A percentile compares a stretch with the other conserved stretches of the same genome.
These are phyloP conservation scores for Galerucella pusilla DNA, from an alignment of 2,888 invertebrate species.

Conservation along the genomic window DNA sequence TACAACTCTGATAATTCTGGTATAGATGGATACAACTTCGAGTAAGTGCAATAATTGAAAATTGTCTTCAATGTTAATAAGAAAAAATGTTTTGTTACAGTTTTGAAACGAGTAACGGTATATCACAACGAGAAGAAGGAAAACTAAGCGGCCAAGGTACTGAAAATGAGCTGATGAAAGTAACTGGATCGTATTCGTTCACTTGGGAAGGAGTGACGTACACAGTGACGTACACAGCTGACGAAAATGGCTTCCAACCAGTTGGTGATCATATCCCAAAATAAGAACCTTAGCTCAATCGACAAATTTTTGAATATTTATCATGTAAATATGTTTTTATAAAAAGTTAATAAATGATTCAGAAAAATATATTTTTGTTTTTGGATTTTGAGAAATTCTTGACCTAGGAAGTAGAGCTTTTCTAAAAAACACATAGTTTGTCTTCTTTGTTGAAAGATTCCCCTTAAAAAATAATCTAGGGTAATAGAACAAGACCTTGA, in stretches of 20 bases:
- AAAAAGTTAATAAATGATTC: conserved; percentile 29
- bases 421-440: no score
- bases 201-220: conserved; percentile 73
- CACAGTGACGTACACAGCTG: conserved; percentile 72
- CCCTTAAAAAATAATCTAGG: no score
- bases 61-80: no score
- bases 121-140: conserved; percentile 72
- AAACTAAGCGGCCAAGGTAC: conserved; percentile 71
- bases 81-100: conserved; percentile 57
- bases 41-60: conserved; percentile 46
- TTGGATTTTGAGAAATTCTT: no score
- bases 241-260: conserved; percentile 72
- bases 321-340: conserved; percentile 42
- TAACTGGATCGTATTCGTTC: conserved; percentile 73
- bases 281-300: conserved; percentile 30
- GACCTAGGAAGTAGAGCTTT: no score
- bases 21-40: conserved; percentile 56
- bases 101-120: conserved; percentile 75
- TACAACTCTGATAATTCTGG: conserved; percentile 58
- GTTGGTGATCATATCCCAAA: conserved; percentile 65
- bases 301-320: conserved; percentile 33
- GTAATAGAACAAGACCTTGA: no score
- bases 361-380: not conserved
- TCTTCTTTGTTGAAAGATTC: no score
- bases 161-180: conserved; percentile 72